Evolutionary conservation across 2,797 vertebrate genomes (phyloP).

Genomic region (Protosalanx chinensis): DNA sequence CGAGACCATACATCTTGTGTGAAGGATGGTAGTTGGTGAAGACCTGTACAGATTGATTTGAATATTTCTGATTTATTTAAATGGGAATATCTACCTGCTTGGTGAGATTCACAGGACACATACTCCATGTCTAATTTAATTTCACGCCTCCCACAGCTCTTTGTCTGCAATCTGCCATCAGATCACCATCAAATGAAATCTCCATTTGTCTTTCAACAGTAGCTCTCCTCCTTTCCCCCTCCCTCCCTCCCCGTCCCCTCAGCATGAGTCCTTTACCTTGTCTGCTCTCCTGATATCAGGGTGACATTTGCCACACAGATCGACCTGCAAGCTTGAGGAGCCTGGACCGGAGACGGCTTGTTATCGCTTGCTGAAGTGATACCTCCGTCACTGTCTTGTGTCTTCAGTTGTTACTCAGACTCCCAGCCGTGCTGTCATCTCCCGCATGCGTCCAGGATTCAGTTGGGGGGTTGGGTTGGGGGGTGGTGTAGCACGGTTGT

Average conservation of each 20-base stretch:
- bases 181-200: constrained; percentile 45
- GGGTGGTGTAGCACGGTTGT: constrained; percentile 36
- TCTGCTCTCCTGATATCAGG: constrained; percentile 25
- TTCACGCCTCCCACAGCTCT: constrained; percentile 41
- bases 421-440: background rate
- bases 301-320: constrained; percentile 37
- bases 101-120: constrained; percentile 33
- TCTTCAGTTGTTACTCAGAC: constrained; percentile 8
- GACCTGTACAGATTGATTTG: constrained; percentile 41
- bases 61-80: constrained; percentile 54
- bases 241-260: constrained; percentile 23
- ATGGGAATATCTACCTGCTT: constrained; percentile 48
- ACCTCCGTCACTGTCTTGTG: constrained; percentile 47
- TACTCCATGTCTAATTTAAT: constrained; percentile 49
- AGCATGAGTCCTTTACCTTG: constrained; percentile 22
- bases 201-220: constrained; percentile 40
- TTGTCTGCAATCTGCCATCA: constrained; percentile 36
- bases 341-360: constrained; percentile 44
- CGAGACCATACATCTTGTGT: background rate
- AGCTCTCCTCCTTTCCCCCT: constrained; percentile 20
- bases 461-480: constrained; percentile 42
- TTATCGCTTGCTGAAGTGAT: constrained; percentile 59
- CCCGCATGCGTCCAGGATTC: constrained; percentile 33
- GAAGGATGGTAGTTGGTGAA: constrained; percentile 8
- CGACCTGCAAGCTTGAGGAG: constrained; percentile 43